Evolutionary conservation across 2,888 invertebrate species (phyloP), one percentile per base, ranked within the genome.

Genomic region (Eucera pruinosa): DNA sequence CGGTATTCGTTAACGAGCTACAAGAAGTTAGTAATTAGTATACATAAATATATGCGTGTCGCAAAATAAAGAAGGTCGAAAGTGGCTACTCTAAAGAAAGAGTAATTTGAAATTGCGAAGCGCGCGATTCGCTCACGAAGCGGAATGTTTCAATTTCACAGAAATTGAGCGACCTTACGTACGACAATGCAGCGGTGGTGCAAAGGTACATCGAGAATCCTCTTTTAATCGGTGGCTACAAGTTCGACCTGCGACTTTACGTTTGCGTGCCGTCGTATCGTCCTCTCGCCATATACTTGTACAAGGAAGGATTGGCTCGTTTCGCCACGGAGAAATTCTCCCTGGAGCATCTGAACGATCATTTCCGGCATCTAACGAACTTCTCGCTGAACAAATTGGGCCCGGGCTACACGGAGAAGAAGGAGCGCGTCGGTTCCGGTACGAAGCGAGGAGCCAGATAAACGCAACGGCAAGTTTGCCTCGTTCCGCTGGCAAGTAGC

Each of bases 231-330:
- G 97, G 97, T 1, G 97, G 97, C 1, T 97, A 97, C 93, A 98
- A 98, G 93, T 98, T 98, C 93, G 98, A 98, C 93, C 94, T 98
- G 43, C 94, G 98, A 33, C 93, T 98, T 25, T 98, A 98, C 93
- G 97, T 97, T 11, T 97, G 97, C 89, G 96, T 98, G 61, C 96
- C 98, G 0, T 96, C 96, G 0, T 97, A 97, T 89, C 95, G 96
- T 81, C 98, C 98, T 0, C 94, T 98, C 5, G 95, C 96, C 0
- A 95, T 98, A 48, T 98, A 98, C 90, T 94, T 98, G 91, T 98
- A 97, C 90, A 95, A 96, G 57, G 97, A 98, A 89, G 98, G 98
- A 6, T 93, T 98, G 47, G 97, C 95, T 13, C 94, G 96, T 87
- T 94, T 96, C 93, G 96, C 97, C 39, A 97, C 97, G 0, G 97